phyloP scores from a whole-genome alignment of 2,797 vertebrate genomes.

The Notoglanidium macrostoma region DNA sequence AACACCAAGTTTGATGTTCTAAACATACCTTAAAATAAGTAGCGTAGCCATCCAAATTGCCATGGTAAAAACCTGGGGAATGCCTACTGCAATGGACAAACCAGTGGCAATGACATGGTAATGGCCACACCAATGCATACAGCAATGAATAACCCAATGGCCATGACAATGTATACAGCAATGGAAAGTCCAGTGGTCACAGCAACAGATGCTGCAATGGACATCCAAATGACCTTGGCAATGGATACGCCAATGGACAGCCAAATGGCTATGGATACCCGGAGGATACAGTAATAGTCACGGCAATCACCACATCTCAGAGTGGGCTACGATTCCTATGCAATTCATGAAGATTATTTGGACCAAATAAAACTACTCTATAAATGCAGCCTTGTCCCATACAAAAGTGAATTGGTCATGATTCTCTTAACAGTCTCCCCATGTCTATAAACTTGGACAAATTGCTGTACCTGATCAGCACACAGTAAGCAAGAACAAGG shows the following conservation, averaged over 20 bases:
- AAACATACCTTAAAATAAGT: neutral
- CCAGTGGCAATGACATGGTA: neutral
- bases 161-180: neutral
- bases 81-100: neutral
- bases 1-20: neutral
- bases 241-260: neutral
- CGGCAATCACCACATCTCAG: neutral
- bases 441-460: neutral
- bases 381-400: neutral
- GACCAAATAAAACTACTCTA: neutral
- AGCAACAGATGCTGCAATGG: no score
- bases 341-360: neutral
- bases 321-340: neutral
- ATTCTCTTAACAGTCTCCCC: neutral
- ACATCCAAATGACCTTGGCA: neutral
- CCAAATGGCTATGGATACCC: neutral
- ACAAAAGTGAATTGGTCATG: neutral
- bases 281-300: neutral
- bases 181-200: neutral
- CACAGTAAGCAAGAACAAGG: neutral
- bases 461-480: neutral
- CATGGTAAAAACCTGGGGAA: neutral
- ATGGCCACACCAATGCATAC: neutral
- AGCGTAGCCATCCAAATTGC: neutral
- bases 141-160: neutral